A percentile compares a stretch with the other conserved stretches of the same genome.
These are phyloP conservation scores for Idaea aversata DNA, from an alignment of 2,888 invertebrate genomes.

Conservation along the genomic window DNA sequence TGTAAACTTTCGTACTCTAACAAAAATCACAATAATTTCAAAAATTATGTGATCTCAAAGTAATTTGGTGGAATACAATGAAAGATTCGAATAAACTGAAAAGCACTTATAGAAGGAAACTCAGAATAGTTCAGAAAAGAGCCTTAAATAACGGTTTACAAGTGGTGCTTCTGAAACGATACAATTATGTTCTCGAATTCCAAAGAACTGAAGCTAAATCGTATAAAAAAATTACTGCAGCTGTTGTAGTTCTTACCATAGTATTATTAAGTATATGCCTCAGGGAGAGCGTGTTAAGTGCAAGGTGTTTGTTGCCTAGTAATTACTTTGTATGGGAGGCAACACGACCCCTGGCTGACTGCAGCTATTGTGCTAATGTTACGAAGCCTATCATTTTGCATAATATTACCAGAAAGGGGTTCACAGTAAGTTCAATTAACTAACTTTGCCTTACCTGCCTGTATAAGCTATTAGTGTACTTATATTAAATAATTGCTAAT, in stretches of 20 bases:
- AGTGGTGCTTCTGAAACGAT: slow-evolving; percentile 42
- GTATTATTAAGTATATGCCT: slow-evolving; percentile 45
- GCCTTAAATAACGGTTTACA: slow-evolving; percentile 53
- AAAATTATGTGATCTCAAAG: background rate
- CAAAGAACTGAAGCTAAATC: slow-evolving; percentile 35
- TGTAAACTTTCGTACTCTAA: background rate
- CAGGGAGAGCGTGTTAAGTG: slow-evolving; percentile 69
- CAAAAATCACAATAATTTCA: background rate
- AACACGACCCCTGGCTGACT: slow-evolving; percentile 90
- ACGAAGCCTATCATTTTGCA: slow-evolving; percentile 83
- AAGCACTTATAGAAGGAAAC: slow-evolving; percentile 17
- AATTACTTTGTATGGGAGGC: slow-evolving; percentile 94
- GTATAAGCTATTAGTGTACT: no score
- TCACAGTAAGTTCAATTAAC: slow-evolving; percentile 67
- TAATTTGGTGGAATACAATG: background rate
- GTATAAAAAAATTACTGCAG: slow-evolving; percentile 42
- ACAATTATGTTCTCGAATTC: slow-evolving; percentile 49
- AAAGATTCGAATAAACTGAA: slow-evolving; percentile 5
- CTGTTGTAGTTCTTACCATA: slow-evolving; percentile 41
- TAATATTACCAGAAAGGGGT: slow-evolving; percentile 85
- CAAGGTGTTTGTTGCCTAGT: slow-evolving; percentile 89
- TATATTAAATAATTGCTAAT: no score
- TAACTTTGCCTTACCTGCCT: background rate
- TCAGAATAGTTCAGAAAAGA: slow-evolving; percentile 49
- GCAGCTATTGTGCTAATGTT: slow-evolving; percentile 87